Evolutionary conservation across 1,140 invertebrate species (phyloP).

Genomic region (Drosophila ironensis): DNA sequence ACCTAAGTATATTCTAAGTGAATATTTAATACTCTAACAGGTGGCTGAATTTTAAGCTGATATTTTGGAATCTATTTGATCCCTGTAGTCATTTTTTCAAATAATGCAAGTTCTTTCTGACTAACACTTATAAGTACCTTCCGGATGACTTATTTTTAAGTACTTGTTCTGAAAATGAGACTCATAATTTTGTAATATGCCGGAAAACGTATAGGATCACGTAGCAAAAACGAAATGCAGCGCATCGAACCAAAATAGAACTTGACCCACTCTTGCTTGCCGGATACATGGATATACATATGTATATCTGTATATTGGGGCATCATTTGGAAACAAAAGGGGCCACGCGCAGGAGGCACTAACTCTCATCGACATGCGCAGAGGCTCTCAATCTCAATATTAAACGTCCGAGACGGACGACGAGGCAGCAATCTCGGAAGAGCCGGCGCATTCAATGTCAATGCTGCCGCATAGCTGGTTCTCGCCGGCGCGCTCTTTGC

Average conservation of each 20-base stretch:
- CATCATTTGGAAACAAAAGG: conserved; percentile 1
- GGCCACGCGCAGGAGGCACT: conserved; percentile 1
- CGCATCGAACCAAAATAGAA: conserved; percentile 47
- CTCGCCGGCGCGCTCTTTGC: background rate
- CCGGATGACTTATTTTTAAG: no score
- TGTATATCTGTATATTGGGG: background rate
- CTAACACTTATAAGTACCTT: no score
- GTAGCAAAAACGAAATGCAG: conserved; percentile 10
- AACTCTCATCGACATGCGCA: conserved; percentile 18
- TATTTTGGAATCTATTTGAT: no score
- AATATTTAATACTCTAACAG: no score
- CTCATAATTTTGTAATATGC: no score
- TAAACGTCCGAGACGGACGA: background rate
- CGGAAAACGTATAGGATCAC: background rate
- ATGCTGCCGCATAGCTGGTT: background rate
- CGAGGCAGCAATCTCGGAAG: conserved; percentile 36
- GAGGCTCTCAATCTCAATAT: background rate
- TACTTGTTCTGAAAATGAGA: no score
- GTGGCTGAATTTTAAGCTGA: no score
- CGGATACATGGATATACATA: conserved; percentile 7
- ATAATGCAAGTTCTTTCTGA: no score
- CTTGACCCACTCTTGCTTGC: conserved; percentile 41
- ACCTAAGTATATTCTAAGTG: no score
- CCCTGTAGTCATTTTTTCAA: no score
- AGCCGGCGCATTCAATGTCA: conserved; percentile 2